Evolutionary conservation across 2,888 invertebrate species (phyloP).

Genomic region (Chaetogeoica ovagalla): DNA sequence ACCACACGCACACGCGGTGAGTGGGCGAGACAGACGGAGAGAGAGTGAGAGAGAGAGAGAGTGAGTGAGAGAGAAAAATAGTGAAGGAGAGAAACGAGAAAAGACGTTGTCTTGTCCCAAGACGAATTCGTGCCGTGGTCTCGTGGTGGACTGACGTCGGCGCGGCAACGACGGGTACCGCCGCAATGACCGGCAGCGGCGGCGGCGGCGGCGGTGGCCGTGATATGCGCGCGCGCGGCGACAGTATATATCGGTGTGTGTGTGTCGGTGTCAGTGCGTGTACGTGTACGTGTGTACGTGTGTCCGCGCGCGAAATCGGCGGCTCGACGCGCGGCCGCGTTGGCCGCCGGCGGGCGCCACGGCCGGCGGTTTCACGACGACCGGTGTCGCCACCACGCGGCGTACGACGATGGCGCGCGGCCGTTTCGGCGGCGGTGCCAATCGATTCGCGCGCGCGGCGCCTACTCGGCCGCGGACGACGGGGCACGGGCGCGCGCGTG

Average conservation of each 20-base stretch:
- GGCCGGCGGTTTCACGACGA: neutral
- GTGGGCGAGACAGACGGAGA: no score
- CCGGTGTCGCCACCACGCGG: neutral
- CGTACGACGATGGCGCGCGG: neutral
- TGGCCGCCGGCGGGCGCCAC: conserved; percentile 9
- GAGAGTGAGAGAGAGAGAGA: no score
- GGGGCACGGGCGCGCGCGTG: neutral
- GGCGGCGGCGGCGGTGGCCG: conserved; percentile 18
- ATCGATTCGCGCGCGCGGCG: conserved; percentile 41
- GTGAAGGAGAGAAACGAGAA: no score
- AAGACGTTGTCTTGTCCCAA: no score
- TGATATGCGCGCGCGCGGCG: neutral
- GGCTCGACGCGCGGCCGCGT: conserved; percentile 17
- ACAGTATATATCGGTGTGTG: neutral
- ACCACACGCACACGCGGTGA: no score
- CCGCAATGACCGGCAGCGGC: neutral
- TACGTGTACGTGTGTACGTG: neutral
- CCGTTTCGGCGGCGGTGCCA: conserved; percentile 12
- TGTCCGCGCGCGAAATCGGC: conserved; percentile 23
- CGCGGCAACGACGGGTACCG: conserved; percentile 30
- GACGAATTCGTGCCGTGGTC: conserved; percentile 10
- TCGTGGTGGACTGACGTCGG: conserved; percentile 50
- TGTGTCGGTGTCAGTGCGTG: neutral
- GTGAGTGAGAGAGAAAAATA: no score
- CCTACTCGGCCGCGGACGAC: conserved; percentile 11